These are phyloP conservation scores for Phalanger gymnotis DNA, from an alignment of 2,797 vertebrate genomes.

Conservation along the genomic window DNA sequence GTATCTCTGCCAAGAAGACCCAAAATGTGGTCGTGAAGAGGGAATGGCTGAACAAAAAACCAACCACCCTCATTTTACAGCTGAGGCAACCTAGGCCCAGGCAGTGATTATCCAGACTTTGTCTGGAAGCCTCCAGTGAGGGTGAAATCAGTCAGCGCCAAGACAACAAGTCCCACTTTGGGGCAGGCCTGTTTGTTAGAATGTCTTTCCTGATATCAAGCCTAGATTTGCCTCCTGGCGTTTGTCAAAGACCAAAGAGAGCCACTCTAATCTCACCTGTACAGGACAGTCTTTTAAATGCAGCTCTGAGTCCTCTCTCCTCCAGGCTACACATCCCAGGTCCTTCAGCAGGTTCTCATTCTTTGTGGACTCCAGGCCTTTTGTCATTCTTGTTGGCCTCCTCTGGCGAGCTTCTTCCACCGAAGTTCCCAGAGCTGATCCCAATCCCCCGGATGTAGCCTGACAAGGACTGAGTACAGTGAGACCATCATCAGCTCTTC, in stretches of 20 bases:
- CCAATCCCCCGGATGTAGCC: background rate
- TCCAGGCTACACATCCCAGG: background rate
- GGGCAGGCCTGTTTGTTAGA: background rate
- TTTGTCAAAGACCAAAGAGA: background rate
- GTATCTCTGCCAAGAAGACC: background rate
- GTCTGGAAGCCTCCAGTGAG: background rate
- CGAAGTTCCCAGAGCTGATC: background rate
- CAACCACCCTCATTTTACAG: background rate
- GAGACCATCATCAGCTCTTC: background rate
- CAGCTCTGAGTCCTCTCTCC: background rate
- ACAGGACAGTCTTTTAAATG: background rate
- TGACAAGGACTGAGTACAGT: background rate
- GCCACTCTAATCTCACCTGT: background rate
- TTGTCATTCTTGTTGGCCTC: background rate
- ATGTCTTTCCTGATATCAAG: background rate
- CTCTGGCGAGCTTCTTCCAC: background rate
- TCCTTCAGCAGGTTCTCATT: background rate
- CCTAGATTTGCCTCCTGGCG: background rate
- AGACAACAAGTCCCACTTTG: background rate
- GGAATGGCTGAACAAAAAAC: too few species aligned
- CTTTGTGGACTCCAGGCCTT: background rate
- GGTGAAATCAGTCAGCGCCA: background rate
- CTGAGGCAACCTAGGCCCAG: background rate
- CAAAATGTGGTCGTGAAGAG: too few species aligned
- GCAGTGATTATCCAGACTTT: background rate